These are phyloP conservation scores for Heteromyza rotundicornis DNA, from an alignment of 2,888 invertebrate genomes.

Conservation along the genomic window DNA sequence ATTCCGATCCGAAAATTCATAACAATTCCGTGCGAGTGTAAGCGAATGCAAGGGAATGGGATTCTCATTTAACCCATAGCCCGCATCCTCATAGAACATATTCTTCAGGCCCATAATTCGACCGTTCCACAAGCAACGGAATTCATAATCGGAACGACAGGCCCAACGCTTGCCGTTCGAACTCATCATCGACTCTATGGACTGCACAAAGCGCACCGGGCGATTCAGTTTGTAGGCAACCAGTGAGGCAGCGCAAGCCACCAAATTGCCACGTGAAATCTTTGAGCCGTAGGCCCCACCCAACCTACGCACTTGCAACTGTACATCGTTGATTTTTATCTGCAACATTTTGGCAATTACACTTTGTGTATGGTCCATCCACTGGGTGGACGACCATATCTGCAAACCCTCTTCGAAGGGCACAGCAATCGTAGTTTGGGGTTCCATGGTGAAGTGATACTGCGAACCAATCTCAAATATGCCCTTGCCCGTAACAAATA, in stretches of 20 bases:
- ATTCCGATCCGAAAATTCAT: conserved; percentile 67
- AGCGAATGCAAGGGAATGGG: conserved; percentile 42
- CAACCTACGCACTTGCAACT: conserved; percentile 72
- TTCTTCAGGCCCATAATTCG: conserved; percentile 71
- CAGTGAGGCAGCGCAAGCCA: conserved; percentile 72
- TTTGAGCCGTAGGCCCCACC: conserved; percentile 85
- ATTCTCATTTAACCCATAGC: conserved; percentile 65
- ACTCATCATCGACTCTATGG: conserved; percentile 75
- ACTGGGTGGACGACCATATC: conserved; percentile 70
- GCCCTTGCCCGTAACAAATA: conserved; percentile 57
- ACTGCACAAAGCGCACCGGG: conserved; percentile 74
- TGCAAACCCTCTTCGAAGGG: conserved; percentile 75
- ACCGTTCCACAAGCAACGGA: conserved; percentile 68
- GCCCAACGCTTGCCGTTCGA: conserved; percentile 71
- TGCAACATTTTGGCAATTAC: conserved; percentile 67
- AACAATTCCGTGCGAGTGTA: conserved; percentile 65
- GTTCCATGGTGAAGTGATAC: conserved; percentile 78
- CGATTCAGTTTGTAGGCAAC: conserved; percentile 66
- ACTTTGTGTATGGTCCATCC: conserved; percentile 67
- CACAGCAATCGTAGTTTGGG: conserved; percentile 70
- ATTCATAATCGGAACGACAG: conserved; percentile 69
- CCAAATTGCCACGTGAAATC: conserved; percentile 67
- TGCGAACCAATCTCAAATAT: conserved; percentile 67
- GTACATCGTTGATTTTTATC: conserved; percentile 69
- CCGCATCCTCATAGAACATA: conserved; percentile 65